Conservation (phyloP, 2,888 invertebrate genomes). For the Pterostichus niger region DNA sequence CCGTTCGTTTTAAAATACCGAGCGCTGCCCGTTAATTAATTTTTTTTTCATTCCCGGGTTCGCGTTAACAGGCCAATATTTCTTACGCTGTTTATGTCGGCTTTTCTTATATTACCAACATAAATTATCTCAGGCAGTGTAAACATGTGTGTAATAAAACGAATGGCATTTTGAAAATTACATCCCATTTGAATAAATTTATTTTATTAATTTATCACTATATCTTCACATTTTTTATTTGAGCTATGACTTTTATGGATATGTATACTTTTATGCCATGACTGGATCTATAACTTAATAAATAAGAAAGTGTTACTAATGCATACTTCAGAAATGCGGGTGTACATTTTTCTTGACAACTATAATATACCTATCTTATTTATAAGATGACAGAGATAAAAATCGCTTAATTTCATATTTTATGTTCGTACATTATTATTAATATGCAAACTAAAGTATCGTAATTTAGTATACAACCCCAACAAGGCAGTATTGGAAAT, state of each 20-base stretch:
- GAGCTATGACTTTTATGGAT: constrained; percentile 47
- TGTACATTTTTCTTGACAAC: background rate
- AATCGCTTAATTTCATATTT: no score
- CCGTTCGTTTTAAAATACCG: constrained; percentile 66
- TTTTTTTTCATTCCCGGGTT: constrained; percentile 63
- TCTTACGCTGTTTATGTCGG: constrained; percentile 67
- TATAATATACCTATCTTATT: background rate
- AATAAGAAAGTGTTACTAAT: constrained; percentile 21
- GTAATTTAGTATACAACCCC: no score
- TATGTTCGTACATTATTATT: no score
- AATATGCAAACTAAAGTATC: no score
- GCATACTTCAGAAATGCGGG: background rate
- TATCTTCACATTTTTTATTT: constrained; percentile 45
- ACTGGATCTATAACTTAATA: constrained; percentile 46
- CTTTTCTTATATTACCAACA: constrained; percentile 67
- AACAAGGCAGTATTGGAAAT: no score
- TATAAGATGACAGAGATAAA: no score
- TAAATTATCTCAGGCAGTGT: constrained; percentile 62
- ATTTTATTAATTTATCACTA: constrained; percentile 66
- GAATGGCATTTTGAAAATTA: constrained; percentile 66
- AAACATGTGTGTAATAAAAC: constrained; percentile 66
- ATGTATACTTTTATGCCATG: constrained; percentile 17
- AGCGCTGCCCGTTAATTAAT: constrained; percentile 66
- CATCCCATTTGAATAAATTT: constrained; percentile 66
- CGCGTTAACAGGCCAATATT: constrained; percentile 67